Evolutionary conservation across 2,797 vertebrate genomes (phyloP).

Genomic region (Alca torda): DNA sequence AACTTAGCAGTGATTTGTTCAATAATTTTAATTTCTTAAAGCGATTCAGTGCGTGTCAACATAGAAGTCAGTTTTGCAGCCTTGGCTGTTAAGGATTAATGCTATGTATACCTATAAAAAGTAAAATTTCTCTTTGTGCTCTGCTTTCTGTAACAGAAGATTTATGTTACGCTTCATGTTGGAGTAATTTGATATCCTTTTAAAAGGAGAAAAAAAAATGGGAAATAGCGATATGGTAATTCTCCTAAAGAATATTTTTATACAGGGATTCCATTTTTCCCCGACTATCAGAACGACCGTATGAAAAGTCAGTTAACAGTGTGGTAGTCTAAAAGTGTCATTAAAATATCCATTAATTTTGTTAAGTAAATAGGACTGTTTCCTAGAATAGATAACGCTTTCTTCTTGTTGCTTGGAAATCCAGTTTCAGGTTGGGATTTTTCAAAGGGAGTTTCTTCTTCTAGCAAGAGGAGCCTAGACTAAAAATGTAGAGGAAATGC

Average conservation of each 20-base stretch:
- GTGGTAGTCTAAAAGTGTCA: not conserved
- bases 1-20: not conserved
- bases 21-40: not conserved
- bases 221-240: not conserved
- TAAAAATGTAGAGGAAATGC: not conserved
- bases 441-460: not conserved
- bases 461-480: not conserved
- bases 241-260: not conserved
- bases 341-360: not conserved
- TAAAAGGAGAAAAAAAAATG: not conserved
- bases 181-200: not conserved
- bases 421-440: not conserved
- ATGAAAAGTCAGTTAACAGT: not conserved
- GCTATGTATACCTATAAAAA: not conserved
- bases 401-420: not conserved
- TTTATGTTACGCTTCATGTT: not conserved
- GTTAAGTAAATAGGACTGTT: not conserved
- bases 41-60: not conserved
- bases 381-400: not conserved
- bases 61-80: not conserved
- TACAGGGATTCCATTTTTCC: not conserved
- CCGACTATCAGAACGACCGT: fast-evolving
- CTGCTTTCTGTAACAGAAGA: not conserved
- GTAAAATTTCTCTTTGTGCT: not conserved
- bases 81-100: not conserved